Conservation (phyloP, 1,140 invertebrate genomes). For the Cyclina sinensis region DNA sequence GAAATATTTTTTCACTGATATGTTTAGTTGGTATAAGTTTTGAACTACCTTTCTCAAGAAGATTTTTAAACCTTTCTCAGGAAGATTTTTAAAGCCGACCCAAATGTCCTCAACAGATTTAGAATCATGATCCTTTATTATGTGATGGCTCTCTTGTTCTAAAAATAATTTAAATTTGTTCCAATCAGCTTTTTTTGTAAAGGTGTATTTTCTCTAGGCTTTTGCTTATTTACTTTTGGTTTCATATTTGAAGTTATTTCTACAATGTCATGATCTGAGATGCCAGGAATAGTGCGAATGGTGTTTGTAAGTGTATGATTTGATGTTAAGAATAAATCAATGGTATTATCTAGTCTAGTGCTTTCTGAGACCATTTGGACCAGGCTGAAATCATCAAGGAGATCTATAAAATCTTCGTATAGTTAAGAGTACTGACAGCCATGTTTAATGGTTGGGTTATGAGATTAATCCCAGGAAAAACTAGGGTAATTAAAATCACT, state of each 20-base stretch:
- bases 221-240: conserved; percentile 16
- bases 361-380: conserved; percentile 6
- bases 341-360: background rate
- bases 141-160: background rate
- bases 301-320: conserved; percentile 21
- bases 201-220: conserved; percentile 14
- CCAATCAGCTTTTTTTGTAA: background rate
- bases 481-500: background rate
- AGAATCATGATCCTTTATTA: background rate
- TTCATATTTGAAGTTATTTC: background rate
- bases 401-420: too few relatives aligned
- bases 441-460: conserved; percentile 16
- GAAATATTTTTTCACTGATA: too few relatives aligned
- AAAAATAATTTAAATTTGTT: too few relatives aligned
- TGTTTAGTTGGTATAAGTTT: conserved; percentile 9
- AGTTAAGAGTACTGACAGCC: background rate
- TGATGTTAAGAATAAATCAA: too few relatives aligned
- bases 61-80: too few relatives aligned
- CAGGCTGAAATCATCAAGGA: conserved; percentile 9
- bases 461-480: background rate
- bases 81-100: conserved; percentile 23
- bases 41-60: background rate
- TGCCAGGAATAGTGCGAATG: background rate
- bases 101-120: conserved; percentile 3
- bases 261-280: too few relatives aligned